Conservation (phyloP, 2,113 vertebrate genomes). For the Malurus elegans region DNA sequence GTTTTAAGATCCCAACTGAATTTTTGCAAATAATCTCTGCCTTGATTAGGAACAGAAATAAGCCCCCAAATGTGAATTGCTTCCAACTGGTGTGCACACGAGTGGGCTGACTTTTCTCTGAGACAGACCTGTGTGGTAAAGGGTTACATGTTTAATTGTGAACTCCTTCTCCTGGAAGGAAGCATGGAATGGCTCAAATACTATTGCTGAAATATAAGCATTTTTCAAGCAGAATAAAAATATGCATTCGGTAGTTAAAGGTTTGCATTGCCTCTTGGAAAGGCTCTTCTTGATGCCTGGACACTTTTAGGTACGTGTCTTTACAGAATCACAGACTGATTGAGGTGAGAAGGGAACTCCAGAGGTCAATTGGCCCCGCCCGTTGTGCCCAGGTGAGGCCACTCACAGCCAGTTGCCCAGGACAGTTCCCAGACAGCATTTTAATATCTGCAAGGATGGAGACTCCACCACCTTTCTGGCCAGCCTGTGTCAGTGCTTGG, state of each 20-base stretch:
- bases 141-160: neutral
- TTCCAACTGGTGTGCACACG: neutral
- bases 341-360: neutral
- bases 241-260: neutral
- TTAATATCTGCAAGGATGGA: neutral
- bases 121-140: neutral
- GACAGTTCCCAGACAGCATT: rapidly evolving
- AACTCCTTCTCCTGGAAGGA: neutral
- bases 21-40: neutral
- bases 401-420: neutral
- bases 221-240: neutral
- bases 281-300: neutral
- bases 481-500: neutral
- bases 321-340: neutral
- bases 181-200: neutral
- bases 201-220: neutral
- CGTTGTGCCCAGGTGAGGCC: neutral
- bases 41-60: neutral
- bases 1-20: neutral
- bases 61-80: neutral
- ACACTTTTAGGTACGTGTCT: rapidly evolving
- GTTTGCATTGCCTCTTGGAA: neutral
- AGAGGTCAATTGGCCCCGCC: neutral
- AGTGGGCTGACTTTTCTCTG: neutral
- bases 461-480: neutral